Evolutionary conservation across 1,140 invertebrate species (phyloP).

Genomic region (Aradophagus sp.): DNA sequence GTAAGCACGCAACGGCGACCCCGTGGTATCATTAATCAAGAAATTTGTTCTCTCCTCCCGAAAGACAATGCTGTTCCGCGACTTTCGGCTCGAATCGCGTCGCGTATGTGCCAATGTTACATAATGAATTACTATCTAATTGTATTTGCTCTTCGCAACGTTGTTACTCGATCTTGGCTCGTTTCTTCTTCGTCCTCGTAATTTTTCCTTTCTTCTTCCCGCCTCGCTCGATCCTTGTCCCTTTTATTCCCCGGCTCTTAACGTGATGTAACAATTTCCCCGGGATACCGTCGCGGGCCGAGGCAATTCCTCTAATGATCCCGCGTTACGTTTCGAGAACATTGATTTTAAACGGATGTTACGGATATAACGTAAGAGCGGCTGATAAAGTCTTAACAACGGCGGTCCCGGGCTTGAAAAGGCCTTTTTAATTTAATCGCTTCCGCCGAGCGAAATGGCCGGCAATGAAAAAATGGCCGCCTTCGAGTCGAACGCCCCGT

Average conservation of each 20-base stretch:
- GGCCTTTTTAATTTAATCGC: too few relatives aligned
- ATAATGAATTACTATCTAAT: slow-evolving; percentile 46
- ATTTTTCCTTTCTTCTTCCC: background rate
- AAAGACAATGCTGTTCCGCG: too few relatives aligned
- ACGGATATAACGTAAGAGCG: slow-evolving; percentile 50
- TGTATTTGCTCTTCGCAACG: slow-evolving; percentile 31
- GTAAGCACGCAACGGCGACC: too few relatives aligned
- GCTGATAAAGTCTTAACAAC: slow-evolving; percentile 44
- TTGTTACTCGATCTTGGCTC: slow-evolving; percentile 26
- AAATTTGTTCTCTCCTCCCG: too few relatives aligned
- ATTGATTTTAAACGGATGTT: slow-evolving; percentile 56
- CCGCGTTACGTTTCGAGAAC: slow-evolving; percentile 46
- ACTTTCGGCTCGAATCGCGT: slow-evolving; percentile 6
- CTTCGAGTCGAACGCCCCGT: too few relatives aligned
- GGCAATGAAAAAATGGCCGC: too few relatives aligned
- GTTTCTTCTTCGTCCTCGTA: slow-evolving; percentile 1
- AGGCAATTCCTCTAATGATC: slow-evolving; percentile 50
- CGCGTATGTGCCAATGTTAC: slow-evolving; percentile 27
- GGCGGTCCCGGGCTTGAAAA: slow-evolving; percentile 30
- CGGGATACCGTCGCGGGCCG: slow-evolving; percentile 11
- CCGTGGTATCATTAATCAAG: too few relatives aligned
- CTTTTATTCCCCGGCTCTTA: slow-evolving; percentile 13
- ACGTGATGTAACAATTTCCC: slow-evolving; percentile 36
- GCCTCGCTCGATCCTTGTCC: background rate
- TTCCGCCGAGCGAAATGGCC: too few relatives aligned